These are phyloP conservation scores for Eupithecia pulchellata DNA, from an alignment of 2,888 invertebrate species.

Conservation along the genomic window DNA sequence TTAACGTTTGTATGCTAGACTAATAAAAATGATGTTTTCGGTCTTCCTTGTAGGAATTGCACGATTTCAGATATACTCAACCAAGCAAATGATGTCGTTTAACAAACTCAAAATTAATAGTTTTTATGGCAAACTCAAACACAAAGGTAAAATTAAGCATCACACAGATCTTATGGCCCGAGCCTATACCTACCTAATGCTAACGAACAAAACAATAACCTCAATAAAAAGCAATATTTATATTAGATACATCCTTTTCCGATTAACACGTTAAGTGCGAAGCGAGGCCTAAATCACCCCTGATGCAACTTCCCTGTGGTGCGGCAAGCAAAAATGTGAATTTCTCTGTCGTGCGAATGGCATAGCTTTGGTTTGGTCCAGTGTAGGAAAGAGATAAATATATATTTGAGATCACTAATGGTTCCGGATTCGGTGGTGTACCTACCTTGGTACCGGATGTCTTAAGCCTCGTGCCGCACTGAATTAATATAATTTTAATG, in stretches of 20 bases:
- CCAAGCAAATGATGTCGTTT: background rate
- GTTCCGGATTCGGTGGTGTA: no score
- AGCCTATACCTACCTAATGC: background rate
- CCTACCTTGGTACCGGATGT: no score
- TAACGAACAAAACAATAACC: background rate
- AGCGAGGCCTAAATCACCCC: no score
- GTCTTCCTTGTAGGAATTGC: constrained; percentile 3
- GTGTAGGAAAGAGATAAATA: no score
- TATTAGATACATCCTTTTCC: background rate
- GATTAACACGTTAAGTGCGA: no score
- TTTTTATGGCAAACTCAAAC: background rate
- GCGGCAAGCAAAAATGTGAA: no score
- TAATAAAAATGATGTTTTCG: background rate
- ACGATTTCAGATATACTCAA: background rate
- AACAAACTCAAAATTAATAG: background rate
- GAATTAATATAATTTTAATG: no score
- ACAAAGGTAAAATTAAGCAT: background rate
- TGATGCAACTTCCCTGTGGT: no score
- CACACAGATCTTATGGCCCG: constrained; percentile 1
- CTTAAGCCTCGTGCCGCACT: no score
- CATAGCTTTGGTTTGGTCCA: no score
- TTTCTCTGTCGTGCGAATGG: no score
- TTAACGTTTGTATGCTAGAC: background rate
- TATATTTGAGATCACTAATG: no score
- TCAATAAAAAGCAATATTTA: background rate